Percentiles rank a stretch among this genome's conserved stretches.
phyloP scores from a whole-genome alignment of 2,888 invertebrate genomes.

The Hermodice carunculata region DNA sequence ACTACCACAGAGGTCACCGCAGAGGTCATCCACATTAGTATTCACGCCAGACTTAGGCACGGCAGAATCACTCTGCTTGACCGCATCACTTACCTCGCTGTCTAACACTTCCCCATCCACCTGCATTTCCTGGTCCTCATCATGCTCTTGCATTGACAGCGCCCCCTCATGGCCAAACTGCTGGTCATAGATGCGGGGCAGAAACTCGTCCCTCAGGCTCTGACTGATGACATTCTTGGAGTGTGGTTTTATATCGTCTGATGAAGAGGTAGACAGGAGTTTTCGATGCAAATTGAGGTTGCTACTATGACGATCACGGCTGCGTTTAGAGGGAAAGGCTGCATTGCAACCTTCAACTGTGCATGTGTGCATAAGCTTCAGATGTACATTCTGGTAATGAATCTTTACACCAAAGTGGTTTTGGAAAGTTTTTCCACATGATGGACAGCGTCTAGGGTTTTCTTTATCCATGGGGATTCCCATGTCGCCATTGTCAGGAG shows the following conservation, averaged over 20 bases:
- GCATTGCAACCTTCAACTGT: slow-evolving; percentile 95
- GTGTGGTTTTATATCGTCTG: slow-evolving; percentile 26
- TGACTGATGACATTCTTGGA: background rate
- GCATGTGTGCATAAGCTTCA: slow-evolving; percentile 96
- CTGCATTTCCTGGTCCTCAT: too few species aligned
- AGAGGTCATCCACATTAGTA: too few species aligned
- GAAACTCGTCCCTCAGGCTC: slow-evolving; percentile 15
- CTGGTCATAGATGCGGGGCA: slow-evolving; percentile 19
- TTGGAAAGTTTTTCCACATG: slow-evolving; percentile 93
- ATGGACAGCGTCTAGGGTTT: slow-evolving; percentile 90
- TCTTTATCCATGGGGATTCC: slow-evolving; percentile 90
- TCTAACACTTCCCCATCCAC: too few species aligned
- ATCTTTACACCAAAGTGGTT: slow-evolving; percentile 94
- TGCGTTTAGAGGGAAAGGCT: slow-evolving; percentile 92
- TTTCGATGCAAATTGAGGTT: slow-evolving; percentile 93
- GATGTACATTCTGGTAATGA: slow-evolving; percentile 95
- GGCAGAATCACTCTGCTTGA: too few species aligned
- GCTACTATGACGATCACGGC: slow-evolving; percentile 91
- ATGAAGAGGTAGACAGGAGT: slow-evolving; percentile 73
- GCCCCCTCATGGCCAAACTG: too few species aligned
- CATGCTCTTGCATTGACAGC: too few species aligned
- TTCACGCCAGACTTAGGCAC: too few species aligned
- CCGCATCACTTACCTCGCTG: too few species aligned
- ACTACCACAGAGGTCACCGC: too few species aligned
- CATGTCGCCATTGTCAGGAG: slow-evolving; percentile 34